Evolutionary conservation across 2,797 vertebrate species (phyloP).

Genomic region (Ammospiza maritima): DNA sequence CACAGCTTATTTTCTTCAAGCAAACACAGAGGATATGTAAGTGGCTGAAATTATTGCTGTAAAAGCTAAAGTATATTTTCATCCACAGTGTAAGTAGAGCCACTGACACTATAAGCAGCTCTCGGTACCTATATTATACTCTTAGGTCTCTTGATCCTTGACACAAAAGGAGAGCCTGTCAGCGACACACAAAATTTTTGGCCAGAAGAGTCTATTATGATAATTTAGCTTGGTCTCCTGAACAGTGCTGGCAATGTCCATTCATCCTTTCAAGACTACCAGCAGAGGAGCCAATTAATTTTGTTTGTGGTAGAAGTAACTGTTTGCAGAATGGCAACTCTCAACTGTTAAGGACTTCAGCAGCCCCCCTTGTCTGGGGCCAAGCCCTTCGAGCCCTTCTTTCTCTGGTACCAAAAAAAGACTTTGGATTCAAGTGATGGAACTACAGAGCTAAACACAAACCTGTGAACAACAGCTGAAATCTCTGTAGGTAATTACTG

Average conservation of each 20-base stretch:
- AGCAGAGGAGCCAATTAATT: not conserved
- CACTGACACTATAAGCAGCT: not conserved
- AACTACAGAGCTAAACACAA: not conserved
- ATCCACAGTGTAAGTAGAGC: not conserved
- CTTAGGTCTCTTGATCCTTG: not conserved
- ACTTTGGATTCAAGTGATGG: not conserved
- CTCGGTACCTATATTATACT: not conserved
- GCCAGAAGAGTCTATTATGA: not conserved
- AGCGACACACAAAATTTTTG: not conserved
- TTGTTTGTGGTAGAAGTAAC: not conserved
- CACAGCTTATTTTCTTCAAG: not conserved
- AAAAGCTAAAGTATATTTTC: not conserved
- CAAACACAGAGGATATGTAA: not conserved
- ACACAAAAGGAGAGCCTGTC: not conserved
- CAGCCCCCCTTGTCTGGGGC: not conserved
- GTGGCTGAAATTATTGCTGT: not conserved
- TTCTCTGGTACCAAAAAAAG: not conserved
- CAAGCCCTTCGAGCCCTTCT: not conserved
- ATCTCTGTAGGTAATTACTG: not conserved
- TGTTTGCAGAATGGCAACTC: not conserved
- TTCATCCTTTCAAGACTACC: not conserved
- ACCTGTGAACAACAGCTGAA: not conserved
- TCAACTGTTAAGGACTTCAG: not conserved
- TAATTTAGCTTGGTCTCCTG: conserved; percentile 3
- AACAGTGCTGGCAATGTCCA: not conserved